Percentiles rank a stretch among this genome's conserved stretches.
These are phyloP conservation scores for Gymnosoma rotundatum DNA, from an alignment of 2,888 invertebrate species.

Conservation along the genomic window DNA sequence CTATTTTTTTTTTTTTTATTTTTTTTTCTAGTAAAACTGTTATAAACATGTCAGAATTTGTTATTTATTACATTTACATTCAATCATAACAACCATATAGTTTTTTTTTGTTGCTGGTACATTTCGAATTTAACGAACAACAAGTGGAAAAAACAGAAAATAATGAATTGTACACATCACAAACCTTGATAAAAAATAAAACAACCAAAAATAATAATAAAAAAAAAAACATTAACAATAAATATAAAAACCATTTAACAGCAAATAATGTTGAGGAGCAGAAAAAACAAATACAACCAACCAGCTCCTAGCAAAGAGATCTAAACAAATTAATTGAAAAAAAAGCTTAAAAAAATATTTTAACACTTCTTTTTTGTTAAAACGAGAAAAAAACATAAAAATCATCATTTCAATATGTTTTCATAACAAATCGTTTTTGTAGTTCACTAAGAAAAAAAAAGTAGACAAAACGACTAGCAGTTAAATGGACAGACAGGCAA, in stretches of 20 bases:
- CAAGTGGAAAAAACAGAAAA: slow-evolving; percentile 35
- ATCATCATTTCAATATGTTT: slow-evolving; percentile 64
- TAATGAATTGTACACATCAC: slow-evolving; percentile 49
- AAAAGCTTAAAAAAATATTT: slow-evolving; percentile 59
- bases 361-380: slow-evolving; percentile 48
- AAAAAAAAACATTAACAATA: slow-evolving; percentile 30
- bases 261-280: slow-evolving; percentile 18
- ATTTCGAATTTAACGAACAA: slow-evolving; percentile 33
- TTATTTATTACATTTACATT: slow-evolving; percentile 62
- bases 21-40: slow-evolving; percentile 24
- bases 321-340: slow-evolving; percentile 65
- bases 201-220: neutral
- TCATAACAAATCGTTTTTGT: slow-evolving; percentile 67
- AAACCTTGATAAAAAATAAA: slow-evolving; percentile 56
- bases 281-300: neutral
- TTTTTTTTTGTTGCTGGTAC: slow-evolving; percentile 3
- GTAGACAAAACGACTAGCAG: slow-evolving; percentile 21
- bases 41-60: slow-evolving; percentile 66
- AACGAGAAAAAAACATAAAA: slow-evolving; percentile 27
- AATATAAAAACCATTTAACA: neutral
- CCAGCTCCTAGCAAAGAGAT: slow-evolving; percentile 22
- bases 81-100: slow-evolving; percentile 52
- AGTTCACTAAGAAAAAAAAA: slow-evolving; percentile 42
- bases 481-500: neutral
- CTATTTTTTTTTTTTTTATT: neutral